Evolutionary conservation across 30 jellyfish, hydroid and myxozoan genomes (phyloP).

Genomic region (Sanderia malayensis): DNA sequence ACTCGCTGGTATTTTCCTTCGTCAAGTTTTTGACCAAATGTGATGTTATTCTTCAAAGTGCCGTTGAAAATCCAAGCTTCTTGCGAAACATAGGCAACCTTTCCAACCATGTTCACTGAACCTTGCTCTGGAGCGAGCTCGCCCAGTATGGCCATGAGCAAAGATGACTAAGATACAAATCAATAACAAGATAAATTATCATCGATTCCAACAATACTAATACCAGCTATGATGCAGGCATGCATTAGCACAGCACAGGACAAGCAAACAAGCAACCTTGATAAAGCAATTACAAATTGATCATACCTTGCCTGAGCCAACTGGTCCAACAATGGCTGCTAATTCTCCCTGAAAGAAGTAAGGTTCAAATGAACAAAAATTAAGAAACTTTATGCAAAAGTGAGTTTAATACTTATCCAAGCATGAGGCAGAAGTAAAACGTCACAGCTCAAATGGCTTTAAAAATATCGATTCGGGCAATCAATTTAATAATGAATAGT

Average conservation of each 20-base stretch:
- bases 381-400: too few relatives aligned
- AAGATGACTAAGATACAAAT: conserved; percentile 52
- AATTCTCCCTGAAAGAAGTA: conserved; percentile 69
- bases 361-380: too few relatives aligned
- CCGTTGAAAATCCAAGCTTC: conserved; percentile 90
- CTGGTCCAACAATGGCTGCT: conserved; percentile 81
- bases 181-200: background rate
- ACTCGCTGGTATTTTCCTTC: conserved; percentile 60
- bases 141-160: conserved; percentile 69
- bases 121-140: conserved; percentile 66
- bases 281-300: too few relatives aligned
- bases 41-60: conserved; percentile 64
- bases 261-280: background rate
- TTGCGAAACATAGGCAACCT: conserved; percentile 67
- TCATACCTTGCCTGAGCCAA: conserved; percentile 77
- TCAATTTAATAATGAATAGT: too few relatives aligned
- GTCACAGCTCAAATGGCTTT: too few relatives aligned
- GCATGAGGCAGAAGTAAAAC: too few relatives aligned
- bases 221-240: too few relatives aligned
- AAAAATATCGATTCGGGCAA: too few relatives aligned
- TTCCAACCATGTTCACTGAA: conserved; percentile 46
- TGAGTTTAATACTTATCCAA: too few relatives aligned
- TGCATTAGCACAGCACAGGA: too few relatives aligned
- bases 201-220: background rate
- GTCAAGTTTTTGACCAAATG: conserved; percentile 74